Evolutionary conservation across 2,113 vertebrate species (phyloP).

Genomic region (Dasyurus viverrinus): DNA sequence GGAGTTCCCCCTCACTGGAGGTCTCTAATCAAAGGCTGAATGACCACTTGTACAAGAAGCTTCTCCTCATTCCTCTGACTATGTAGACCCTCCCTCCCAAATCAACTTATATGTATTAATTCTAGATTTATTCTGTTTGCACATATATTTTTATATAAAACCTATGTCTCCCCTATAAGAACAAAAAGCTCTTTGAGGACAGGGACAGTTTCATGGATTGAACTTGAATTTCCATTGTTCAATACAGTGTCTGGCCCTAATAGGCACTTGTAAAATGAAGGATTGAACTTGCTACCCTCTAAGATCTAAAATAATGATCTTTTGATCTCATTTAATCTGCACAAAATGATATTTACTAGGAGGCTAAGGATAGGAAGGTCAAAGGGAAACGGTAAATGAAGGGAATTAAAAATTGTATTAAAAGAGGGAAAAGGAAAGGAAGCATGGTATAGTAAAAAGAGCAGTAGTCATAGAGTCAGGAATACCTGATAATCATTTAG

Average conservation of each 20-base stretch:
- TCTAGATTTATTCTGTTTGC: too few species aligned
- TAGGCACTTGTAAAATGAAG: background rate
- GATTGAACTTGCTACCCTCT: background rate
- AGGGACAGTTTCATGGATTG: background rate
- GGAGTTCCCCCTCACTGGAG: background rate
- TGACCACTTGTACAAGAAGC: background rate
- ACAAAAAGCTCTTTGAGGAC: background rate
- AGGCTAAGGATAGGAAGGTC: background rate
- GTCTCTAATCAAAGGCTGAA: background rate
- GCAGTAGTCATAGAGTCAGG: background rate
- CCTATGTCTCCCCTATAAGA: background rate
- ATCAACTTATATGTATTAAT: too few species aligned
- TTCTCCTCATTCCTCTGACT: too few species aligned
- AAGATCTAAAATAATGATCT: background rate
- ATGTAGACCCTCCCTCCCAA: background rate
- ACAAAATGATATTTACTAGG: background rate
- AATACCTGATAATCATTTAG: background rate
- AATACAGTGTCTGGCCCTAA: too few species aligned
- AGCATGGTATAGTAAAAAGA: background rate
- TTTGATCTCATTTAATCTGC: background rate
- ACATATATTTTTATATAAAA: background rate
- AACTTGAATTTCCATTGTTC: too few species aligned
- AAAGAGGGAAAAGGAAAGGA: background rate
- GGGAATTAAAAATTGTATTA: too few species aligned
- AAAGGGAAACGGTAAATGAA: background rate